Percentiles rank a stretch among this genome's conserved stretches.
These are phyloP conservation scores for Drosophila differens DNA, from an alignment of 2,888 invertebrate species.

Conservation along the genomic window DNA sequence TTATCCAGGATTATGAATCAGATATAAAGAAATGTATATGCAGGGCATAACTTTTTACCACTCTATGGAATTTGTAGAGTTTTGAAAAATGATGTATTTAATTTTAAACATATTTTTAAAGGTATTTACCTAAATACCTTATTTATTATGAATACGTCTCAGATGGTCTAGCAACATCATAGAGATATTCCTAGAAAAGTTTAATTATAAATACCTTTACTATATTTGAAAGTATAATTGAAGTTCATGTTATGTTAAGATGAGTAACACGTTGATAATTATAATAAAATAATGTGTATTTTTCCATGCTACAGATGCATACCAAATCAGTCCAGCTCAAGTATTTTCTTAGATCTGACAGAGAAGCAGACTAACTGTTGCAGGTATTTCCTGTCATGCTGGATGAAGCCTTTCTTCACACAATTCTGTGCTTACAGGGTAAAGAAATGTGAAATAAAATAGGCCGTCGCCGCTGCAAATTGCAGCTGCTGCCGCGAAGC, in stretches of 20 bases:
- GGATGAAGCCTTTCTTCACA: neutral
- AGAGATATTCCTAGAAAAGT: neutral
- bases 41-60: neutral
- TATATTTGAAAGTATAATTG: neutral
- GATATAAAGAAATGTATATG: neutral
- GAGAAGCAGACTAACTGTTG: neutral
- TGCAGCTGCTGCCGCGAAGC: constrained; percentile 40
- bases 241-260: neutral
- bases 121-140: neutral
- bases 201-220: neutral
- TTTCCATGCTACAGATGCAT: neutral
- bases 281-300: neutral
- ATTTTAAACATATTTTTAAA: neutral
- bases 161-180: neutral
- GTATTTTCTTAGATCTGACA: neutral
- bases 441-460: constrained; percentile 64
- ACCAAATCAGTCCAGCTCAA: neutral
- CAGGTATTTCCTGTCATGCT: no score
- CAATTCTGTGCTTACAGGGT: constrained; percentile 32
- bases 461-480: constrained; percentile 43
- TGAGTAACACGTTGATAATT: neutral
- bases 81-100: neutral
- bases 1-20: constrained; percentile 13
- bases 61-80: neutral
- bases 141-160: neutral